phyloP scores from a whole-genome alignment of 2,113 vertebrate species.

The Orientallactaga bullata region DNA sequence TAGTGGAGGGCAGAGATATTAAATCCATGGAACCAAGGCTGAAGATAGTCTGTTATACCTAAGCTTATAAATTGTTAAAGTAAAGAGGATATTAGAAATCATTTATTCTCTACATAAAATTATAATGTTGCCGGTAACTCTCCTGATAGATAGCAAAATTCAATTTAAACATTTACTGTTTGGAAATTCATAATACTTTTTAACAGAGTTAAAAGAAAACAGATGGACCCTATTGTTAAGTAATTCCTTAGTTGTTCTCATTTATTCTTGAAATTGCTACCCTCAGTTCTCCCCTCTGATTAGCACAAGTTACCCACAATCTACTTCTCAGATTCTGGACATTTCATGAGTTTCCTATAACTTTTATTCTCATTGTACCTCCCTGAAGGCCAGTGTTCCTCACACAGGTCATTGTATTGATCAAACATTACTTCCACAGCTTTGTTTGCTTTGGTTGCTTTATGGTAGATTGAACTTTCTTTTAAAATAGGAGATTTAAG shows the following conservation, averaged over 20 bases:
- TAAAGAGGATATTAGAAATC: background rate
- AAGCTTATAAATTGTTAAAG: background rate
- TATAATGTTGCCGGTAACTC: accelerated
- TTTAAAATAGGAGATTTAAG: background rate
- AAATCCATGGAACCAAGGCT: background rate
- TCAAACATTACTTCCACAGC: background rate
- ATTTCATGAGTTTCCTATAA: no score
- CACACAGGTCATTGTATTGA: accelerated
- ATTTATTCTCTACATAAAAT: background rate
- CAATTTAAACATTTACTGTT: background rate
- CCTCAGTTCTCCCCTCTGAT: background rate
- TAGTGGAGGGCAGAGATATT: no score
- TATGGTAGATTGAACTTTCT: background rate
- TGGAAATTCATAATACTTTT: background rate
- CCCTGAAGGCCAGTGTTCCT: background rate
- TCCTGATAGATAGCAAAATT: background rate
- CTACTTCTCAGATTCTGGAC: no score
- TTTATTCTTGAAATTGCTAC: background rate
- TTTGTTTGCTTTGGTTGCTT: no score
- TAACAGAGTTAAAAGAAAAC: background rate
- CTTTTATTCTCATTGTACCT: background rate
- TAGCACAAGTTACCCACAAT: background rate
- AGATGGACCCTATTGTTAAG: no score
- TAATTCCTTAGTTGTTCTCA: background rate
- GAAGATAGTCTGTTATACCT: accelerated